Evolutionary conservation across 2,113 vertebrate genomes (phyloP).

Genomic region (Chroicocephalus ridibundus): DNA sequence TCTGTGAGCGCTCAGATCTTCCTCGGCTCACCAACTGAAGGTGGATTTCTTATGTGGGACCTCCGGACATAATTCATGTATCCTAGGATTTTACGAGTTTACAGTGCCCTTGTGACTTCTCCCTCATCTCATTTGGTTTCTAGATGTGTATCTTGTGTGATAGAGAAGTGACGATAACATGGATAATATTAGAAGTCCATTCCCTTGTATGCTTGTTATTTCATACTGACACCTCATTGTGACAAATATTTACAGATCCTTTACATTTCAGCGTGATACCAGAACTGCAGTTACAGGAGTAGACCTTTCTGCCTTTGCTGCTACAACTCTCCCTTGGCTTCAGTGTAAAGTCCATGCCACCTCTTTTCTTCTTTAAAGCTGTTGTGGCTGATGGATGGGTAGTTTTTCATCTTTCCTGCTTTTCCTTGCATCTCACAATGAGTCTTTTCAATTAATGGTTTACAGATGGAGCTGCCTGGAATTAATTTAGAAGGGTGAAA

Average conservation of each 20-base stretch:
- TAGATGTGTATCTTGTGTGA: neutral
- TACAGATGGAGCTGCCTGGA: neutral
- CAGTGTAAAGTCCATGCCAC: neutral
- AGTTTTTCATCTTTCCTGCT: neutral
- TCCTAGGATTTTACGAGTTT: neutral
- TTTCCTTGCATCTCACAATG: neutral
- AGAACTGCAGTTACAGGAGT: neutral
- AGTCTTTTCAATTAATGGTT: neutral
- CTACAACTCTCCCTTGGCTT: neutral
- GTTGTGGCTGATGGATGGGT: neutral
- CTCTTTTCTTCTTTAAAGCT: neutral
- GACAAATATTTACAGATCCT: neutral
- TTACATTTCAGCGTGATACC: neutral
- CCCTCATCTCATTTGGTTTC: neutral
- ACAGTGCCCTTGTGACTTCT: neutral
- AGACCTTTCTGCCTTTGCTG: neutral
- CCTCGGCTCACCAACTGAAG: neutral
- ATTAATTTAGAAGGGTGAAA: neutral
- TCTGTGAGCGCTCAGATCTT: neutral
- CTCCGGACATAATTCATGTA: fast-evolving
- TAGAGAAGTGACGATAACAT: neutral
- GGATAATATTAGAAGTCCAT: fast-evolving
- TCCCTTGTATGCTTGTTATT: neutral
- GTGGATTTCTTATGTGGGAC: neutral
- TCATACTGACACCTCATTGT: neutral